Base-by-base conservation (phyloP, 2,113 vertebrate genomes). In the Hippolais icterina region DNA sequence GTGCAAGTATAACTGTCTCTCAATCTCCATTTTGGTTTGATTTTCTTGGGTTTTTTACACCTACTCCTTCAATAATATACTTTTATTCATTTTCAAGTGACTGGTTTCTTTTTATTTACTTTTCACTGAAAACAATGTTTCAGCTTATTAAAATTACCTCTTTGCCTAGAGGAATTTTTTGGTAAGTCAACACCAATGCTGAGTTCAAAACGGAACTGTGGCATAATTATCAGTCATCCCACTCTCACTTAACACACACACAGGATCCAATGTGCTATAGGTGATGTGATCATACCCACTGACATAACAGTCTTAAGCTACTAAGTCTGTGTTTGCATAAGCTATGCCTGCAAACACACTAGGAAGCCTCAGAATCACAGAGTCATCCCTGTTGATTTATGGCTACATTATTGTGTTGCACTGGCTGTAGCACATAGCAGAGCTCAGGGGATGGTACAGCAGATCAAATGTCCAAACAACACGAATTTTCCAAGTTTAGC, bases 21-120 rank as follows among this genome's bases (percentile, higher is more conserved):
- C n/a, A 78, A 6, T 28, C 39, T 39, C 12, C 15, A 61, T 53
- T 69, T 53, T 61, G 47, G 54, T 42, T 57, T n/a, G 3, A 31
- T 22, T 13, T 19, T 4, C 12, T 29, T 47, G 11, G 20, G 2
- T 18, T 1, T 3, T 49, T 47, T 19, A 28, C 2, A 69, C 7
- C 20, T 71, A 57, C 18, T 60, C 9, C 20, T 61, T 72, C 33
- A 49, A 33, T 46, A 80, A 83, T 5, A 11, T 8, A 24, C 12
- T 56, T 86, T 44, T n/a, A 41, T 46, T 65, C 8, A 29, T 47
- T 80, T 87, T 87, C 52, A 81, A 29, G 6, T 63, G 33, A 8
- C 11, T 80, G 9, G 22, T 28, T 57, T 81, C 6, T 90, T 90
- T 83, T 57, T n/a, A 72, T 14, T 89, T 50, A 49, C 39, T 86